Evolutionary conservation across 2,113 vertebrate genomes (phyloP), one percentile per base, ranked within the genome.

Genomic region (Recurvirostra avosetta): DNA sequence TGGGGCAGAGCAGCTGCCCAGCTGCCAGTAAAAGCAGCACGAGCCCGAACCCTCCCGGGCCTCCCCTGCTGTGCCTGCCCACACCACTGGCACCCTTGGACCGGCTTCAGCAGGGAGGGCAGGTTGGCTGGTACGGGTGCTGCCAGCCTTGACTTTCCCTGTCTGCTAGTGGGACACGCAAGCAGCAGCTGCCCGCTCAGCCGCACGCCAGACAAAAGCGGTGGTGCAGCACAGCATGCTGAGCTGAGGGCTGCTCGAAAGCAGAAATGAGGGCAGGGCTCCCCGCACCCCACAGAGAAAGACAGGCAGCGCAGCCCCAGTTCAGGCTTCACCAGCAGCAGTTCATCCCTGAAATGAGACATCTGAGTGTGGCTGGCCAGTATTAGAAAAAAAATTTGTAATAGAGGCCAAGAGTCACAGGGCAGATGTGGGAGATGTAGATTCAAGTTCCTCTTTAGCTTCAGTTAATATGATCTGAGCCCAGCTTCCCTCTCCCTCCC

Each of bases 151-250:
- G 65, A 9, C 2, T 38, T 20, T 38, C 45, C 29, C 40, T n/a
- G 36, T 70, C 65, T 81, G 65, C 9, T 25, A 2, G 18, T 17
- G 78, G 30, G 59, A 43, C 5, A 2, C 1, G 19, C 0, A 7
- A 63, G 52, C 85, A 70, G 81, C 41, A 58, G 73, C 63, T 50
- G 40, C 65, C 41, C 3, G 13, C 70, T 74, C 0, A 0, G 56
- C 11, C 0, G 1, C 49, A 23, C 0, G 0, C 45, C 0, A 2
- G 50, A n/a, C 6, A 4, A 1, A 5, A 49, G 21, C 0, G 0
- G 36, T 3, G 70, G 8, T 43, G 66, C 47, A 34, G 66, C 12
- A 15, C 55, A 49, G 41, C 27, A 12, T 3, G 16, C 11, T 29
- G 49, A 88, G 79, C 73, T 1, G 12, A 36, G 41, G 34, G 75